phyloP scores from a whole-genome alignment of 2,113 vertebrate species.

The Alethe castanea region DNA sequence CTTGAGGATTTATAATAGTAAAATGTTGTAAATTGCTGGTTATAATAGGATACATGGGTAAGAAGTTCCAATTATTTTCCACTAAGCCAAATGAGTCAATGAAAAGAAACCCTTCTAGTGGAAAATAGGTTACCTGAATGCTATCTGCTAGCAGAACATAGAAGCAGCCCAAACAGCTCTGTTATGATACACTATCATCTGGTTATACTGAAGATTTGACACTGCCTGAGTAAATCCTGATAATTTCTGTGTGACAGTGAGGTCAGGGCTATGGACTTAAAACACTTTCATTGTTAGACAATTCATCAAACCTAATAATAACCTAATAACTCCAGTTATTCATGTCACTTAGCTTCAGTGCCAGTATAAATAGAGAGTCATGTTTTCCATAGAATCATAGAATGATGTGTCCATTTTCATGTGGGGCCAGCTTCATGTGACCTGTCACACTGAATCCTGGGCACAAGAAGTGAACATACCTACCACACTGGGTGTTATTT shows the following conservation, averaged over 20 bases:
- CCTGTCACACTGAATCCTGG: not conserved
- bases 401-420: not conserved
- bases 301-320: not conserved
- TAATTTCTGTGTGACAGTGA: not conserved
- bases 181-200: not conserved
- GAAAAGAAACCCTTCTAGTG: not conserved
- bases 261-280: not conserved
- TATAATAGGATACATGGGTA: not conserved
- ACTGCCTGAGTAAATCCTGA: not conserved
- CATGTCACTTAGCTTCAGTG: not conserved
- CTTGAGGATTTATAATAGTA: not conserved
- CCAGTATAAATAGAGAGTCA: not conserved
- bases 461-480: not conserved
- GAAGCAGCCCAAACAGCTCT: not conserved
- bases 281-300: not conserved
- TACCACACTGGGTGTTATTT: not conserved
- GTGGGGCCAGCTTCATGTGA: not conserved
- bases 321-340: not conserved
- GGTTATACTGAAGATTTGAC: not conserved
- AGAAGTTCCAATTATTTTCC: slow-evolving; percentile 32
- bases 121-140: not conserved
- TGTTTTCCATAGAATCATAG: not conserved
- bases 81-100: not conserved
- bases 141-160: not conserved
- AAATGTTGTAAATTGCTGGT: not conserved